Percentiles rank a stretch among this genome's conserved stretches.
Evolutionary conservation across 2,113 vertebrate species (phyloP).

Genomic region (Ailurus styani): DNA sequence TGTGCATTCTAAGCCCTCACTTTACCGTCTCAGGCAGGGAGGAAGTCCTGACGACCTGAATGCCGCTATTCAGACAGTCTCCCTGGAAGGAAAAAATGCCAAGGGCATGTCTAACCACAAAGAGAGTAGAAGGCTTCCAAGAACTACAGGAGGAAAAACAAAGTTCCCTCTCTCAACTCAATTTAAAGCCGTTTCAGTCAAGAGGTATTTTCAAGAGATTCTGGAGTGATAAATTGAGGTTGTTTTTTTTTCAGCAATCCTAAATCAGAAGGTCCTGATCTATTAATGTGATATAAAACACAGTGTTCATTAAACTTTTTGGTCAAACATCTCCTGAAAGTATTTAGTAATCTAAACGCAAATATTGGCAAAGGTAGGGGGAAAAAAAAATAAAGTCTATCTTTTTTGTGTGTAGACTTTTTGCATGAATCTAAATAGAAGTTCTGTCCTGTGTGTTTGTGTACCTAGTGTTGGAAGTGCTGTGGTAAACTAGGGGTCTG

Average conservation of each 20-base stretch:
- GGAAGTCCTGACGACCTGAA: conserved; percentile 1
- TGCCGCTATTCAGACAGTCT: conserved; percentile 30
- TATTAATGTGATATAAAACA: neutral
- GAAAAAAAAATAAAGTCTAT: neutral
- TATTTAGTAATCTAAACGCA: conserved; percentile 22
- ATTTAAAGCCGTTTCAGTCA: neutral
- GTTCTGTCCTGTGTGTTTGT: neutral
- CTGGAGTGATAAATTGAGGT: neutral
- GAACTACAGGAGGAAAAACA: conserved; percentile 32
- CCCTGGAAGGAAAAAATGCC: neutral
- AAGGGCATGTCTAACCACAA: conserved; percentile 19
- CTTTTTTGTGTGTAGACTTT: neutral
- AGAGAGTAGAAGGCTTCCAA: conserved; percentile 49
- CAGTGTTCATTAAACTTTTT: neutral
- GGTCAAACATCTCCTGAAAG: neutral
- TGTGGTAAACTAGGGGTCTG: neutral
- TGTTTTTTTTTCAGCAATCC: neutral
- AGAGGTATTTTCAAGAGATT: conserved; percentile 6
- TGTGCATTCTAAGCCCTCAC: neutral
- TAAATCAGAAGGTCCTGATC: conserved; percentile 25
- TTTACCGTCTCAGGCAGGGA: neutral
- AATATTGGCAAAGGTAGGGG: neutral
- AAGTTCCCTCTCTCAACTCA: neutral
- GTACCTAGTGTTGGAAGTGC: neutral
- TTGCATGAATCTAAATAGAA: neutral